Percentiles rank a stretch among this genome's conserved stretches.
Conservation (phyloP, 1,140 invertebrate species). For the Neelides sp. region DNA sequence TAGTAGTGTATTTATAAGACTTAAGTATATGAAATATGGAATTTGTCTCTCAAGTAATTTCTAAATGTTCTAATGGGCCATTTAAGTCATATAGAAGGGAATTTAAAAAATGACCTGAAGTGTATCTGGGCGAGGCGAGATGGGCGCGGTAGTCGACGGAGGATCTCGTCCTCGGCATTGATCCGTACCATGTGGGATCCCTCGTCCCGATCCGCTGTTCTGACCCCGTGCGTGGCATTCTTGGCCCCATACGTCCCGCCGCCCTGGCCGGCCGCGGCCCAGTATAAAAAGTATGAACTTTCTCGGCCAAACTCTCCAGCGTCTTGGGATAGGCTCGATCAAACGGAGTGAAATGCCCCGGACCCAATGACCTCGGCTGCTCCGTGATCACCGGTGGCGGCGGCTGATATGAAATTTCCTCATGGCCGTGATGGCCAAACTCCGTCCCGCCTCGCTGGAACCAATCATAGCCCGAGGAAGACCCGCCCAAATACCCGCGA, state of each 20-base stretch:
- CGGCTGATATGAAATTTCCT: conserved; percentile 41
- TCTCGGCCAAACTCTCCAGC: conserved; percentile 73
- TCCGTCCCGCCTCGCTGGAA: conserved; percentile 36
- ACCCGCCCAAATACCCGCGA: conserved; percentile 12
- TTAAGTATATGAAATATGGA: too few relatives aligned
- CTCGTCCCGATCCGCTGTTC: conserved; percentile 50
- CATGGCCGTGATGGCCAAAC: conserved; percentile 50
- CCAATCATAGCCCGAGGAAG: conserved; percentile 12
- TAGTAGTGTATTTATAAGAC: too few relatives aligned
- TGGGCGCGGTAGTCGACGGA: conserved; percentile 28
- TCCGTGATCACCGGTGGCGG: conserved; percentile 72
- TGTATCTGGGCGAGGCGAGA: conserved; percentile 3
- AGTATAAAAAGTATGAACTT: conserved; percentile 69
- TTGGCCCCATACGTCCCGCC: conserved; percentile 45
- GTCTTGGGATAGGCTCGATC: conserved; percentile 79
- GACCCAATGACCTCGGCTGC: conserved; percentile 53
- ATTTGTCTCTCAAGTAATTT: too few relatives aligned
- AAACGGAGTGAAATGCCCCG: conserved; percentile 50
- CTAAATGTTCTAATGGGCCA: too few relatives aligned
- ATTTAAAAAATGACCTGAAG: conserved; percentile 4
- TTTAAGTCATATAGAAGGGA: too few relatives aligned
- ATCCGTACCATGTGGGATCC: conserved; percentile 27
- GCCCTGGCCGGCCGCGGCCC: conserved; percentile 42
- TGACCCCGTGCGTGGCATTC: conserved; percentile 57
- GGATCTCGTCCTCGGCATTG: conserved; percentile 42